phyloP scores from a whole-genome alignment of 2,888 invertebrate genomes.

The Mythimna lalbum region DNA sequence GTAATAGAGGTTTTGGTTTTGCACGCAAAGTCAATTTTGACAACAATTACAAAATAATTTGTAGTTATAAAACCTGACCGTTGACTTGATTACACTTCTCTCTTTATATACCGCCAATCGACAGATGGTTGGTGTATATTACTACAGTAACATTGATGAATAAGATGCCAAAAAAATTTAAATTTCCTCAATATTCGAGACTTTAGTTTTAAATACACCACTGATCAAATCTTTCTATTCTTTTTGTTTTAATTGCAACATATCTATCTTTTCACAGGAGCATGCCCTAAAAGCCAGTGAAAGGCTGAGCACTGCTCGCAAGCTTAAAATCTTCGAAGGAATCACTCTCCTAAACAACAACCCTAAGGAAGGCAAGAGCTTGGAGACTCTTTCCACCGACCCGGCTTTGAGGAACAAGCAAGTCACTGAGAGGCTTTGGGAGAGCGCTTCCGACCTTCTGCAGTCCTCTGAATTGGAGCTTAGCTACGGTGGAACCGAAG shows the following conservation, averaged over 20 bases:
- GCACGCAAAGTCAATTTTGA: slow-evolving; percentile 38
- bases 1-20: slow-evolving; percentile 27
- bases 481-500: slow-evolving; percentile 76
- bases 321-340: slow-evolving; percentile 81
- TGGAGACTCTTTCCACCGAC: slow-evolving; percentile 80
- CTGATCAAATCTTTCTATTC: background rate
- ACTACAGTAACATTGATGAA: background rate
- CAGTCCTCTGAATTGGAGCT: slow-evolving; percentile 82
- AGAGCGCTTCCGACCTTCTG: slow-evolving; percentile 78
- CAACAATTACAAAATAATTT: slow-evolving; percentile 18
- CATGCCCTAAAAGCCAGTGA: slow-evolving; percentile 84
- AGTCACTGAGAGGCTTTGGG: slow-evolving; percentile 82
- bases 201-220: background rate
- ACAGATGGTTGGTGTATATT: too few relatives aligned
- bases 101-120: background rate
- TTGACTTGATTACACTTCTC: background rate
- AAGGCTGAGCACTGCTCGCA: slow-evolving; percentile 78
- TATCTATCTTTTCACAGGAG: slow-evolving; percentile 74
- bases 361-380: slow-evolving; percentile 79
- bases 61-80: background rate
- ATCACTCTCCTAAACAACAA: slow-evolving; percentile 81
- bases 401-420: slow-evolving; percentile 77
- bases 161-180: background rate
- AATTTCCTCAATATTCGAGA: background rate
- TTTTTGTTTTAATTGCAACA: background rate